Evolutionary conservation across 1,140 invertebrate genomes (phyloP).

Genomic region (Dolichoris vasculosae): DNA sequence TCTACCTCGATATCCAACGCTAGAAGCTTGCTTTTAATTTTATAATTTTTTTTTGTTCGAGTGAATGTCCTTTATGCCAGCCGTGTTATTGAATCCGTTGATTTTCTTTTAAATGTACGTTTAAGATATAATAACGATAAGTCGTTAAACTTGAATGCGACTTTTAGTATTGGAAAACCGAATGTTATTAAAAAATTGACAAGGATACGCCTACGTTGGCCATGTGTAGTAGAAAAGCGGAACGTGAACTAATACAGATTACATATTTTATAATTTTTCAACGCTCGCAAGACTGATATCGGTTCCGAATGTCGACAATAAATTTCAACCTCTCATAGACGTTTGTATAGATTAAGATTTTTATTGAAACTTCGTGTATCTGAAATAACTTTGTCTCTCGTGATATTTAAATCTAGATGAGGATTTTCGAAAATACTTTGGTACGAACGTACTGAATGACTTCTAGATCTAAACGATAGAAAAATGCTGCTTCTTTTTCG

Average conservation of each 20-base stretch:
- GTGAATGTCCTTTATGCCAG: not conserved
- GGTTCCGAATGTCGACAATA: not conserved
- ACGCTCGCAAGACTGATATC: not conserved
- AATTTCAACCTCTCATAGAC: not conserved
- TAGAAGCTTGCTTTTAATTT: not conserved
- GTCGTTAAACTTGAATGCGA: too few relatives aligned
- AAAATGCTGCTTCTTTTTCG: too few relatives aligned
- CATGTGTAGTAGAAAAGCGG: not conserved
- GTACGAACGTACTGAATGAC: not conserved
- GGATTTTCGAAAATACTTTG: not conserved
- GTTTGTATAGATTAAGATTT: not conserved
- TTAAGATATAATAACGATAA: not conserved
- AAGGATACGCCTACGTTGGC: not conserved
- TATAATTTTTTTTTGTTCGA: not conserved
- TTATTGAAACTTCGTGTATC: not conserved
- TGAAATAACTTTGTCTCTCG: not conserved
- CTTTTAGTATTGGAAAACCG: not conserved
- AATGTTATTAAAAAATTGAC: too few relatives aligned
- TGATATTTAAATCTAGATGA: not conserved
- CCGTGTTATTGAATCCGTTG: not conserved
- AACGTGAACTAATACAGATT: not conserved
- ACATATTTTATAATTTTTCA: not conserved
- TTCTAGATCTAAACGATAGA: not conserved
- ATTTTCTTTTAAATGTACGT: too few relatives aligned
- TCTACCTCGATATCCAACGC: not conserved